Percentiles rank a stretch among this genome's conserved stretches.
phyloP scores from a whole-genome alignment of 2,113 vertebrate species.

The Nothoprocta perdicaria region DNA sequence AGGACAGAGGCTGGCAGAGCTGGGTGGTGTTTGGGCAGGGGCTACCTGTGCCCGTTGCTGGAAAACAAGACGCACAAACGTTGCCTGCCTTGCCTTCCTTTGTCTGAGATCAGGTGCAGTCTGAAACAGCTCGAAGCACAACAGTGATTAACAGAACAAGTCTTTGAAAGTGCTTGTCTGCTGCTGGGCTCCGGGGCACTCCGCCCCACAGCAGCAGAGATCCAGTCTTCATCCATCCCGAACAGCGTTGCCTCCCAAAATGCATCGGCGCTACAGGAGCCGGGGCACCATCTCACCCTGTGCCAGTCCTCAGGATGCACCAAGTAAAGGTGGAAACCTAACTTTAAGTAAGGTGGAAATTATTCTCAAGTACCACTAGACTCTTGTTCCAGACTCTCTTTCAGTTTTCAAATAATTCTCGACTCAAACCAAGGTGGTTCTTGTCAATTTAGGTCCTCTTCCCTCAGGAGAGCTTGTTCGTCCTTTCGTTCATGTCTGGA shows the following conservation, averaged over 20 bases:
- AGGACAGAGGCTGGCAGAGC: slow-evolving; percentile 10
- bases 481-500: background rate
- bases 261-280: background rate
- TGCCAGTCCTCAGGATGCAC: background rate
- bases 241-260: background rate
- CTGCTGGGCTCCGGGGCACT: fast-evolving
- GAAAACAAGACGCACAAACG: background rate
- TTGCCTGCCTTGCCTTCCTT: slow-evolving; percentile 33
- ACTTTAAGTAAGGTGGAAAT: too few species aligned
- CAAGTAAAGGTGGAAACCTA: too few species aligned
- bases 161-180: slow-evolving; percentile 16
- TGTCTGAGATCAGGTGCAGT: slow-evolving; percentile 4
- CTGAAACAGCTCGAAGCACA: background rate
- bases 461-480: background rate
- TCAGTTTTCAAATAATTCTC: background rate
- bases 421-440: background rate
- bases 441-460: slow-evolving; percentile 2
- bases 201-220: background rate
- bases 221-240: background rate
- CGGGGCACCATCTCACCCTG: background rate
- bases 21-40: background rate
- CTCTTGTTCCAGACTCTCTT: background rate
- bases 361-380: background rate
- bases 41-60: background rate
- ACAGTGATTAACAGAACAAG: slow-evolving; percentile 11